These are phyloP conservation scores for Metallyticus violacea DNA, from an alignment of 2,888 invertebrate species.

Conservation along the genomic window DNA sequence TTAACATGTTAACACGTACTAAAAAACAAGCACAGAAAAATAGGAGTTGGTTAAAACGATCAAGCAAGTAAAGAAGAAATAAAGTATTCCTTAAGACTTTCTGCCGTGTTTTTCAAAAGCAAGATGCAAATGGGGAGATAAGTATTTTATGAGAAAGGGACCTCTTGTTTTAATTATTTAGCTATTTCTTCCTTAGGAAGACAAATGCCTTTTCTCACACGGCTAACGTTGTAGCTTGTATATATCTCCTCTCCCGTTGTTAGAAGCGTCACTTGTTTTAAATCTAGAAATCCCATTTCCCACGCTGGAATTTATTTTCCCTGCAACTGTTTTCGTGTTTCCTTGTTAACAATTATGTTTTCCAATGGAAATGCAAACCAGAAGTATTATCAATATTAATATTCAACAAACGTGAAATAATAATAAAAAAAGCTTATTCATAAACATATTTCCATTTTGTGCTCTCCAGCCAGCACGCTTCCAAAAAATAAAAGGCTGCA, in stretches of 20 bases:
- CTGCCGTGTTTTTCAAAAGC: no score
- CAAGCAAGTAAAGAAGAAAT: no score
- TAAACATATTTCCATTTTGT: not conserved
- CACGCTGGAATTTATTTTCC: not conserved
- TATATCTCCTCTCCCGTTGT: not conserved
- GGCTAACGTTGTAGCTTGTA: not conserved
- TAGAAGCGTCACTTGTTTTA: not conserved
- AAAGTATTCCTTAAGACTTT: no score
- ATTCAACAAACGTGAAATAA: not conserved
- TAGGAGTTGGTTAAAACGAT: no score
- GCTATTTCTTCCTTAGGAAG: not conserved
- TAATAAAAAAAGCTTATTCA: not conserved
- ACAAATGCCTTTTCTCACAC: not conserved
- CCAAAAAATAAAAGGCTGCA: no score
- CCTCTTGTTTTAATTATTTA: not conserved
- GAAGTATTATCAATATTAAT: not conserved
- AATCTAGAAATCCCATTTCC: not conserved
- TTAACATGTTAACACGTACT: no score
- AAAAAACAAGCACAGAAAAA: no score
- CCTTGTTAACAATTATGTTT: not conserved
- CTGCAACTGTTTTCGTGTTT: not conserved
- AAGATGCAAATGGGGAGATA: no score
- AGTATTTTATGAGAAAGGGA: not conserved
- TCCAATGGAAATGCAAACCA: not conserved
- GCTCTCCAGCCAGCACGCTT: no score